A percentile compares a stretch with the other conserved stretches of the same genome.
Conservation (phyloP, 2,113 vertebrate genomes). For the Salvelinus namaycush region DNA sequence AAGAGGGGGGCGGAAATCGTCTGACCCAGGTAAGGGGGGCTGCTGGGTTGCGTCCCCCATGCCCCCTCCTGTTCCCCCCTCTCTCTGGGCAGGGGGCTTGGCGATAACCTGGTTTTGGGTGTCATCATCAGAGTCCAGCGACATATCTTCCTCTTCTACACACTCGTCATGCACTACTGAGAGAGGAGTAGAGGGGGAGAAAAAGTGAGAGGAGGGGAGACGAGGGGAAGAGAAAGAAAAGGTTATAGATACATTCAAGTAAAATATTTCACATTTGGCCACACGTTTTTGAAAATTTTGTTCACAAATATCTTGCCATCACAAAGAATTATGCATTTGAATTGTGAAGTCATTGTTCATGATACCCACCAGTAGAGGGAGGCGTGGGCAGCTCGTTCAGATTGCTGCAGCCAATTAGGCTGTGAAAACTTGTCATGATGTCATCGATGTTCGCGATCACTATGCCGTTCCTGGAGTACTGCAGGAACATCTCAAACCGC, state of each 20-base stretch:
- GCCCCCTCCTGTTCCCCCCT: constrained; percentile 23
- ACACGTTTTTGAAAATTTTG: no score
- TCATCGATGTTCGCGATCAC: constrained; percentile 86
- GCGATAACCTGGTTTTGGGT: constrained; percentile 70
- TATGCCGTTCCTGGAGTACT: constrained; percentile 85
- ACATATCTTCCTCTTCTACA: constrained; percentile 94
- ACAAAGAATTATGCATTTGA: no score
- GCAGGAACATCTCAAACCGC: constrained; percentile 76
- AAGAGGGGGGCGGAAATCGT: constrained; percentile 75
- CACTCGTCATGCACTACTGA: constrained; percentile 73
- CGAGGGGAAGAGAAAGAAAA: constrained; percentile 11
- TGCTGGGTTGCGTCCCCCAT: constrained; percentile 66
- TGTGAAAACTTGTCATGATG: constrained; percentile 86
- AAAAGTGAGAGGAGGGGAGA: no score
- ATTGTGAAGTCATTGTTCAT: background rate
- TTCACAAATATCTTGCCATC: no score
- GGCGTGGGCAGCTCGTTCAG: constrained; percentile 76
- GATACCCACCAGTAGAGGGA: constrained; percentile 81
- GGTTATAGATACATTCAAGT: background rate
- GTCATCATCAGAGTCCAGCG: constrained; percentile 94
- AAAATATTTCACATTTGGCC: background rate
- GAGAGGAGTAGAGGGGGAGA: constrained; percentile 21
- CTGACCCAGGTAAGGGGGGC: constrained; percentile 65
- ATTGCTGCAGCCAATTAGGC: constrained; percentile 81
- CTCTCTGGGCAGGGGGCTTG: constrained; percentile 69